Evolutionary conservation across 37 sponge, comb jelly and placozoan species (phyloP).

Genomic region (Corticium candelabrum): DNA sequence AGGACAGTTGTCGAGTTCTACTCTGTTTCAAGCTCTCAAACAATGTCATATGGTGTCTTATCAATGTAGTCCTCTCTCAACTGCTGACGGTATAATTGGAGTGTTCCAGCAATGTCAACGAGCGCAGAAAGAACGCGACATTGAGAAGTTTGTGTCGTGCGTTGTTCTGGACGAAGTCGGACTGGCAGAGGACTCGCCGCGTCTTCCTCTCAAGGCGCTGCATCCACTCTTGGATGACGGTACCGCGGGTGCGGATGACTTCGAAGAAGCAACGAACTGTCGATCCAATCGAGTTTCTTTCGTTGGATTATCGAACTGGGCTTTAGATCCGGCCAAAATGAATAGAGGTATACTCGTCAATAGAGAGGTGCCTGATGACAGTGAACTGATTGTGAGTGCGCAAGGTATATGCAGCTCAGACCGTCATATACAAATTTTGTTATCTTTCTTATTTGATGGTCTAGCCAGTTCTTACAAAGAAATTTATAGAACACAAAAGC

Average conservation of each 20-base stretch:
- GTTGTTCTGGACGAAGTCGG: constrained; percentile 93
- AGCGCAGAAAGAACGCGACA: constrained; percentile 41
- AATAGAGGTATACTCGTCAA: constrained; percentile 73
- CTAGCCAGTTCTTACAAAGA: constrained; percentile 36
- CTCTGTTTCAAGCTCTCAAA: constrained; percentile 52
- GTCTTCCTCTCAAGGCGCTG: constrained; percentile 72
- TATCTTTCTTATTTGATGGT: not conserved
- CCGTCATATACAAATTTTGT: not conserved
- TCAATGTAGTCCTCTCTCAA: constrained; percentile 84
- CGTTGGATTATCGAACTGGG: constrained; percentile 90
- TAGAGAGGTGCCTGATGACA: constrained; percentile 47
- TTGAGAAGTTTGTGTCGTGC: constrained; percentile 38
- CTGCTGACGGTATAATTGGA: constrained; percentile 70
- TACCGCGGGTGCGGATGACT: constrained; percentile 51
- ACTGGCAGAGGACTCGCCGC: constrained; percentile 84
- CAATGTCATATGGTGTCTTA: constrained; percentile 75
- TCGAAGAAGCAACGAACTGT: too few species aligned
- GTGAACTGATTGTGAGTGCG: constrained; percentile 63
- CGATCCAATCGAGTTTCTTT: constrained; percentile 41
- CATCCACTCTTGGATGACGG: constrained; percentile 85
- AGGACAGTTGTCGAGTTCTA: constrained; percentile 43
- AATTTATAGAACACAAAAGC: constrained; percentile 10
- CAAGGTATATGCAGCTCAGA: constrained; percentile 7
- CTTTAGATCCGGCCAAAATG: constrained; percentile 91
- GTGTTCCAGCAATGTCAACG: constrained; percentile 41